Conservation (phyloP, 2,113 vertebrate species). For the Amazona vittata region DNA sequence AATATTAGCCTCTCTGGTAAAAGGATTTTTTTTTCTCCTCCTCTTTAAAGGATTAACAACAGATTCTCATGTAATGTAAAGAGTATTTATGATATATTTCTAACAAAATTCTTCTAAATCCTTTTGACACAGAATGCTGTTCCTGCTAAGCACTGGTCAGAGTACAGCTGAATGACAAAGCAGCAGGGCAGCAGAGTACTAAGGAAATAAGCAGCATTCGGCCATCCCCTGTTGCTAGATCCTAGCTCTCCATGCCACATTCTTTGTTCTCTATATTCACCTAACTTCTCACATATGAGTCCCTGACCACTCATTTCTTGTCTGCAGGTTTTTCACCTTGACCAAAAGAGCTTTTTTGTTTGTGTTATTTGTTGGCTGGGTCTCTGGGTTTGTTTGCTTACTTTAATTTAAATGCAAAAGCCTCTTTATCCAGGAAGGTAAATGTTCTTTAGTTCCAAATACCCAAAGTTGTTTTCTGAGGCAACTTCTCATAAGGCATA, state of each 20-base stretch:
- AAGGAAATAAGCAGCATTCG: neutral
- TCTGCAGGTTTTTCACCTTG: neutral
- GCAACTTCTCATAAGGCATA: neutral
- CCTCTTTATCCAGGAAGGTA: neutral
- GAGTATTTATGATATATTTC: neutral
- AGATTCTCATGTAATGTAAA: neutral
- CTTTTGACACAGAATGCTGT: neutral
- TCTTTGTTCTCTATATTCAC: neutral
- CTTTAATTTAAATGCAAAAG: neutral
- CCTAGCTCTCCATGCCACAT: neutral
- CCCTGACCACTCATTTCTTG: neutral
- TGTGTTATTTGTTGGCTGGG: neutral
- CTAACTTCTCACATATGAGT: fast-evolving
- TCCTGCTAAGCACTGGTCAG: neutral
- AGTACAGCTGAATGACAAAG: neutral
- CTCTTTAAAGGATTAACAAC: neutral
- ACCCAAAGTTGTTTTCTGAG: neutral
- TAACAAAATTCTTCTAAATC: neutral
- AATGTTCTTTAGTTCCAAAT: neutral
- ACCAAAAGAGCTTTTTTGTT: neutral
- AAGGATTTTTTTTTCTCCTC: fast-evolving
- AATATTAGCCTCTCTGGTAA: neutral
- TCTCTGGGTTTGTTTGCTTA: neutral
- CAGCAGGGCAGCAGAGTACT: neutral
- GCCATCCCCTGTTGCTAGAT: neutral